phyloP scores from a whole-genome alignment of 2,113 vertebrate genomes.

The Aegotheles bennettii region DNA sequence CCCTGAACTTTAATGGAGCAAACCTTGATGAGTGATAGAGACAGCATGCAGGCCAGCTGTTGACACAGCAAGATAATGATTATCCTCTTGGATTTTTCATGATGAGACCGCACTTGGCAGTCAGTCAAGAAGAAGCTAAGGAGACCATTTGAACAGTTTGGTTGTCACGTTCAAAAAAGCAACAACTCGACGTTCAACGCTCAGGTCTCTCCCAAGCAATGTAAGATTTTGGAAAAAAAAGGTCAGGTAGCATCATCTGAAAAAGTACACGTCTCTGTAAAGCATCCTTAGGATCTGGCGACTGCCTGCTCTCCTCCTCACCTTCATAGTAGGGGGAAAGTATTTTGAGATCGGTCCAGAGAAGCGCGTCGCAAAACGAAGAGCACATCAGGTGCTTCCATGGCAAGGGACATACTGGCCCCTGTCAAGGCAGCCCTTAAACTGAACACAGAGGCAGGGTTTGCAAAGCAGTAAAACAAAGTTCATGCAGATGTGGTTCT shows the following conservation, averaged over 20 bases:
- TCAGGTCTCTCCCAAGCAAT: neutral
- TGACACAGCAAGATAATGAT: slow-evolving; percentile 53
- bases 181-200: accelerated
- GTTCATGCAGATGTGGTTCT: neutral
- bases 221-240: neutral
- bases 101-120: slow-evolving; percentile 20
- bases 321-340: neutral
- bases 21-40: neutral
- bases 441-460: neutral
- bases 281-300: neutral
- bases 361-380: neutral
- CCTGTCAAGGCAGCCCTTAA: neutral
- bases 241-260: neutral
- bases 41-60: neutral
- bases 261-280: neutral
- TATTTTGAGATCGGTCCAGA: neutral
- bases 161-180: neutral
- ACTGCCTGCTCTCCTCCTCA: neutral
- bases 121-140: slow-evolving; percentile 1
- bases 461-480: neutral
- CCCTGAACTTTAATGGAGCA: neutral
- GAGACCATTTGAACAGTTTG: neutral
- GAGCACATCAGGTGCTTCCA: neutral
- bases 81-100: slow-evolving; percentile 33
- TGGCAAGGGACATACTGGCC: neutral